A percentile compares a stretch with the other conserved stretches of the same genome.
Evolutionary conservation across 2,113 vertebrate species (phyloP).

Genomic region (Okapia johnstoni): DNA sequence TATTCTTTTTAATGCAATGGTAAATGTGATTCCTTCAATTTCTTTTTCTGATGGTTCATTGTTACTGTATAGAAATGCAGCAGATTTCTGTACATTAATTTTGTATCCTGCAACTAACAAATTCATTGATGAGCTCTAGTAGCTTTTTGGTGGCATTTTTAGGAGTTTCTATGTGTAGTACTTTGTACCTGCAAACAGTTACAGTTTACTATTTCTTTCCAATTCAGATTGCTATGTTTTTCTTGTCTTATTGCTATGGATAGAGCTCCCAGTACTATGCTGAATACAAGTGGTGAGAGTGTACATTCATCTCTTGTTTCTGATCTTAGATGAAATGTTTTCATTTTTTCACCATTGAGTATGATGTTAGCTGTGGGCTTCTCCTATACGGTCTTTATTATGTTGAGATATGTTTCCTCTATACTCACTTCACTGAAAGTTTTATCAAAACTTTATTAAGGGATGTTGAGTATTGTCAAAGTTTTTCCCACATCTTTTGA

Average conservation of each 20-base stretch:
- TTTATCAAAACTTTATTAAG: neutral
- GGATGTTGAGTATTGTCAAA: neutral
- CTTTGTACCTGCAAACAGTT: neutral
- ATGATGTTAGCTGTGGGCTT: neutral
- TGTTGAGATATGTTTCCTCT: too few relatives aligned
- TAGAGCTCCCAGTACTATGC: neutral
- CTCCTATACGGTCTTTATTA: neutral
- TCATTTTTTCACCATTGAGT: neutral
- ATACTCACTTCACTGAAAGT: neutral
- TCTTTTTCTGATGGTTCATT: neutral
- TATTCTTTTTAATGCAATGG: neutral
- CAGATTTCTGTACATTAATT: neutral
- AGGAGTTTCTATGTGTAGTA: neutral
- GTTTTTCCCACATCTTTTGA: neutral
- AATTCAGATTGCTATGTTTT: neutral
- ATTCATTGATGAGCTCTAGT: neutral
- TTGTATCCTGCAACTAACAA: neutral
- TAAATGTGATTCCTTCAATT: neutral
- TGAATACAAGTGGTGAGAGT: neutral
- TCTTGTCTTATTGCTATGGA: neutral
- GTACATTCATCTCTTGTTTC: neutral
- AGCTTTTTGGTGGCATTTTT: neutral
- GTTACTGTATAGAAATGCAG: neutral
- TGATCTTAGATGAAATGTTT: neutral
- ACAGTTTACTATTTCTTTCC: neutral